Evolutionary conservation across 2,888 invertebrate species (phyloP), one percentile per base, ranked within the genome.

Genomic region (Aromia moschata): DNA sequence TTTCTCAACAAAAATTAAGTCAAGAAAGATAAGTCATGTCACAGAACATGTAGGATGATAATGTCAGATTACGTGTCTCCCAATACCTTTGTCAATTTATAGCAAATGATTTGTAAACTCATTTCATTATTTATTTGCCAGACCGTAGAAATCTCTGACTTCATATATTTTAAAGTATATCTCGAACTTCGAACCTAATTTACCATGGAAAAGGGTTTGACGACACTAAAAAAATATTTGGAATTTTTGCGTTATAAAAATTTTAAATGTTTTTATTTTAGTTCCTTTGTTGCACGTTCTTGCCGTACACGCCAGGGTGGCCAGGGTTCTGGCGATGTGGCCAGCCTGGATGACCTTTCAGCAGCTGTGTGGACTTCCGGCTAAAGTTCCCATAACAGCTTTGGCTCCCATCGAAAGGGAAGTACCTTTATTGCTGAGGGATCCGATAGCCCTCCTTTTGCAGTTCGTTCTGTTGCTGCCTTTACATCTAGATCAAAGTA

Each of bases 231-330:
- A n/a, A n/a, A n/a, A n/a, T n/a, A n/a, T n/a, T n/a, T n/a, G n/a
- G 10, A 25, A 12, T 25, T 56, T n/a, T 7, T 12, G 1, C 11
- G 4, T 15, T 37, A 5, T 47, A n/a, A 17, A 33, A 33, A 16
- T 31, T 16, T 20, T 33, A 18, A 7, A n/a, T 31, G 41, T 41
- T 46, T 30, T 54, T 46, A 41, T 80, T 82, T 1, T 83, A 93
- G 96, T 94, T 70, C 95, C 96, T 9, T 83, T 97, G 63, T 83
- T 96, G 62, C 93, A 94, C 74, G 94, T 96, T 16, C 83, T 96
- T 68, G 92, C 93, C 41, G 89, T 92, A 68, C 94, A 96, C 81
- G 90, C 92, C 25, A 88, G 92, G 61, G 87, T 92, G 45, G 83
- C 93, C 56, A 79, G 83, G 9, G 83, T 83, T 51, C 85, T 88